Base-by-base conservation (phyloP, 2,113 vertebrate genomes). In the Melanocharis versteri region DNA sequence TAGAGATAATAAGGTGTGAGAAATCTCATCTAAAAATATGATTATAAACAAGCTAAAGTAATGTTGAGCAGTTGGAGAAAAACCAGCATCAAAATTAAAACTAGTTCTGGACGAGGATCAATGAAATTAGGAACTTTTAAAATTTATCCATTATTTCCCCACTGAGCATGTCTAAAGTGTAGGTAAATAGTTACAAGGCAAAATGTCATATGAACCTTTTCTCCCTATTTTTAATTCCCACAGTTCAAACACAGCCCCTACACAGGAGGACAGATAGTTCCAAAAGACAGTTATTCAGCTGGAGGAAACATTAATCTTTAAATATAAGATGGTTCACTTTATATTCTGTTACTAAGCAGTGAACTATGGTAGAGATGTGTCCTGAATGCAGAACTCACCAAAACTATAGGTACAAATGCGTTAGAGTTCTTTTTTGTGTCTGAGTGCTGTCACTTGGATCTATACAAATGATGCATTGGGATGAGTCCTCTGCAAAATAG, bases 271-370 rank as follows among this genome's bases (percentile, higher is more conserved):
- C 11, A 80, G 33, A 70, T 45, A 76, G 53, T 89, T 96, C 57
- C 14, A 8, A 77, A 84, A 75, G 45, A 89, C 57, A 82, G 76
- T 96, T 94, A 71, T 86, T 69, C 62, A 71, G 23, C 75, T 90
- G 82, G 90, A 97, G 90, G 83, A 97, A 93, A 87, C 93, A 95
- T 97, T 96, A 94, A 94, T 97, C 94, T 97, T 98, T 95, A 95
- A 97, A 89, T 95, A 93, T 58, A 83, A 83, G 68, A 66, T 94
- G 82, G 85, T 94, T 98, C 93, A 69, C 83, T 95, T 90, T 92
- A 48, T 57, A 86, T 80, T 70, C 78, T 92, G 37, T 96, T 95
- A 96, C 73, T 94, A 93, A 96, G 93, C 76, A 92, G 54, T 87
- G 91, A 95, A 93, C 89, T 96, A 35, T 84, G 73, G 86, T 60